Conservation (phyloP, 2,113 vertebrate species). For the Formicarius rufipectus region DNA sequence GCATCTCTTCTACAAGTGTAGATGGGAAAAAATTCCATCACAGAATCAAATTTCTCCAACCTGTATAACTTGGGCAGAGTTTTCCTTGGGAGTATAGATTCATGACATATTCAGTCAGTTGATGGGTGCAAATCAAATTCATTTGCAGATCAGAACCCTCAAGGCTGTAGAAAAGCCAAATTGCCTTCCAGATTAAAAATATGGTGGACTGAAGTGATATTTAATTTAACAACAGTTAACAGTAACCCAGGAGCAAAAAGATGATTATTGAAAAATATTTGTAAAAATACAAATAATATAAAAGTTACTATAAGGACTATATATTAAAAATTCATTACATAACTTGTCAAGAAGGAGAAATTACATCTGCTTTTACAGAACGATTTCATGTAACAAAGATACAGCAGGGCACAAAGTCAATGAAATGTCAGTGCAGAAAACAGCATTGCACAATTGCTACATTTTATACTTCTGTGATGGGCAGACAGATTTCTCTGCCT, state of each 20-base stretch:
- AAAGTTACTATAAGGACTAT: not conserved
- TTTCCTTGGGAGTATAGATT: not conserved
- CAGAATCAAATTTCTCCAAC: not conserved
- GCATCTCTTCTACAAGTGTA: not conserved
- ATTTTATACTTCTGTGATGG: not conserved
- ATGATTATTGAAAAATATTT: not conserved
- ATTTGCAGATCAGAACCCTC: not conserved
- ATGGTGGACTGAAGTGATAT: not conserved
- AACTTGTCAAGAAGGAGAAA: not conserved
- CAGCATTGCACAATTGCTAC: not conserved
- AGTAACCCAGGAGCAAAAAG: not conserved
- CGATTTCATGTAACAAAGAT: not conserved
- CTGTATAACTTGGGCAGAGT: not conserved
- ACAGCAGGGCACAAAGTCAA: not conserved
- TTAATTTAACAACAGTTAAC: not conserved
- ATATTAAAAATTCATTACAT: not conserved
- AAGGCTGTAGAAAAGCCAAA: not conserved
- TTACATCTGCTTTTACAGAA: not conserved
- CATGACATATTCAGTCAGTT: not conserved
- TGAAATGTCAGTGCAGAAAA: not conserved
- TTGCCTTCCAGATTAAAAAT: not conserved
- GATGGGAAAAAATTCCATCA: not conserved
- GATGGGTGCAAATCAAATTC: not conserved
- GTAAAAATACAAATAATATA: not conserved
- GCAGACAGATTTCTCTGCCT: not conserved